Evolutionary conservation across 2,888 invertebrate genomes (phyloP), one percentile per base, ranked within the genome.

Genomic region (Eristalis arbustorum): DNA sequence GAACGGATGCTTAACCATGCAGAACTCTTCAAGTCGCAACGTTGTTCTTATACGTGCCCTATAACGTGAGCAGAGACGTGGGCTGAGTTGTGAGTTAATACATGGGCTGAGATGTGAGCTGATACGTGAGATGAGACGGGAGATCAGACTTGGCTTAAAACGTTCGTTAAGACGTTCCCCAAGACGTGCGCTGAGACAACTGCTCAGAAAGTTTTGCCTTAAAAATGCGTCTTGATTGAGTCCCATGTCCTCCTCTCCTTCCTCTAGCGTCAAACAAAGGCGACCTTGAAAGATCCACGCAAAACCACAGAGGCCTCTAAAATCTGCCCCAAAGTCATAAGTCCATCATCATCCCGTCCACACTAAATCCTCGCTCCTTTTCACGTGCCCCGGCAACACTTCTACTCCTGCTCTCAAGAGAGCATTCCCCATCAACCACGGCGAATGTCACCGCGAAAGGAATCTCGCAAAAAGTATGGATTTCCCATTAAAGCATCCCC

Each of bases 401-500:
- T 23, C 57, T 13, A 57, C 22, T 57, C 23, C 23, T 3, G 10
- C 23, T 57, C 23, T 57, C 6, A 85, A 42, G 6, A 3, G 13
- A 49, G 42, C 42, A 57, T 18, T 23, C 37, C 10, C 8, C n/a
- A 61, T 57, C 42, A 49, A 72, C 71, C 61, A 61, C 42, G 61
- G 10, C 72, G 61, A 79, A 83, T 71, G 87, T 83, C 87, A 83
- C 10, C 42, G 62, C 63, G 64, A 63, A 82, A 31, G 68, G 66
- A 72, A 72, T 68, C 59, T 57, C 68, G 56, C 49, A 67, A 83
- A 77, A 59, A 75, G 14, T 87, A 87, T 87, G 75, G 87, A 87
- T 87, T 87, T 83, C 83, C 56, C 87, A 87, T 87, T 68, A 87
- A 83, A 83, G 78, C 87, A 83, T 87, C 78, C 67, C 23, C 31